These are phyloP conservation scores for Pollenia labialis DNA, from an alignment of 2,888 invertebrate genomes.

Conservation along the genomic window DNA sequence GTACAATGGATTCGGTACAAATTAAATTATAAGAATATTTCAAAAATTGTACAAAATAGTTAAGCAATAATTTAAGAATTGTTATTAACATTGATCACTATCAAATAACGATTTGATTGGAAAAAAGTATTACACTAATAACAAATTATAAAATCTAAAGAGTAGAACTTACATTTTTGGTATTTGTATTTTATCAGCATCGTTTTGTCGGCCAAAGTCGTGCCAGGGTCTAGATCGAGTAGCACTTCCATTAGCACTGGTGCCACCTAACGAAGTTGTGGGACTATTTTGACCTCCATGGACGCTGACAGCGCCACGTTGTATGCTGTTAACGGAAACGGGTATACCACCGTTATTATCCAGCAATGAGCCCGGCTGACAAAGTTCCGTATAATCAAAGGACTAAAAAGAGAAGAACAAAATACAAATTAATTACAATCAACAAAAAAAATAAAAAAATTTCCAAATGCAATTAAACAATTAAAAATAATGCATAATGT, in stretches of 20 bases:
- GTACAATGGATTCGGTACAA: no score
- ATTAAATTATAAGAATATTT: no score
- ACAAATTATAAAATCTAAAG: neutral
- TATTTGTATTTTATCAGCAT: conserved; percentile 98
- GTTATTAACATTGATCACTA: no score
- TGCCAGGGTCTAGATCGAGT: conserved; percentile 95
- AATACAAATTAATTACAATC: conserved; percentile 31
- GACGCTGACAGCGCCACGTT: conserved; percentile 85
- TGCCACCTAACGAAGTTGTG: conserved; percentile 85
- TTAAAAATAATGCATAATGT: conserved; percentile 5
- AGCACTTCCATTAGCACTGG: conserved; percentile 86
- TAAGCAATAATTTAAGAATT: no score
- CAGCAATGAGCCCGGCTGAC: conserved; percentile 87
- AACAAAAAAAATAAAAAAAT: conserved; percentile 16
- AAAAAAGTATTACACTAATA: no score
- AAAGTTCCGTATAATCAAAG: conserved; percentile 96
- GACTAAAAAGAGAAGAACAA: conserved; percentile 86
- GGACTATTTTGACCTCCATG: conserved; percentile 85
- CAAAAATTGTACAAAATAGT: no score
- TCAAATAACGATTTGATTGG: no score
- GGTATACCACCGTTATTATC: conserved; percentile 86
- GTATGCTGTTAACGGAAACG: conserved; percentile 85
- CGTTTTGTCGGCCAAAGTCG: conserved; percentile 96
- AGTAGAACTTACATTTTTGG: conserved; percentile 96
- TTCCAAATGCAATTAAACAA: conserved; percentile 15